phyloP scores from a whole-genome alignment of 1,140 invertebrate species.

The Antheraea mylitta region DNA sequence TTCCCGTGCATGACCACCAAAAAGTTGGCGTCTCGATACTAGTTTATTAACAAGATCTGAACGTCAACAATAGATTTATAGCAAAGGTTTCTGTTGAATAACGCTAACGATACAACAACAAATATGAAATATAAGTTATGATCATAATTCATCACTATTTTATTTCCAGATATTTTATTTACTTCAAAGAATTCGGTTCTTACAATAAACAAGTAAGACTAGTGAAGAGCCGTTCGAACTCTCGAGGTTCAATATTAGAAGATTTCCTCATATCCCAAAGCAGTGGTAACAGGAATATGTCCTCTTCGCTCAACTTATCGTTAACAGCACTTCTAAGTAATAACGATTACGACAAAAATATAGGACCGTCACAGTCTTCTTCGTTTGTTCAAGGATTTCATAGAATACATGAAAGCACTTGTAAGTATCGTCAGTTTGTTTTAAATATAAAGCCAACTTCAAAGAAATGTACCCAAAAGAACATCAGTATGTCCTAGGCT shows the following conservation, averaged over 20 bases:
- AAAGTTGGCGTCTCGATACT: too few species aligned
- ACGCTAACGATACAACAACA: too few species aligned
- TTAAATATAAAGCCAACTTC: too few species aligned
- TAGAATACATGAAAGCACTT: conserved; percentile 60
- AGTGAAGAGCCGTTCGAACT: conserved; percentile 70
- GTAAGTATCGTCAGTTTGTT: conserved; percentile 40
- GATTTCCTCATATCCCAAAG: conserved; percentile 49
- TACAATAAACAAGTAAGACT: conserved; percentile 74
- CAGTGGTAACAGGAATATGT: conserved; percentile 33
- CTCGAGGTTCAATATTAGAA: conserved; percentile 65
- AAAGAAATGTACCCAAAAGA: too few species aligned
- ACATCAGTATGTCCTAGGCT: too few species aligned
- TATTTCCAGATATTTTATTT: conserved; percentile 77
- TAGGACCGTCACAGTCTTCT: conserved; percentile 35
- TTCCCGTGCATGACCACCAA: too few species aligned
- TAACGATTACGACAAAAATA: conserved; percentile 47
- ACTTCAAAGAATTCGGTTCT: conserved; percentile 79
- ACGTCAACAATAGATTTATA: too few species aligned
- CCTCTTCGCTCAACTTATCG: conserved; percentile 49
- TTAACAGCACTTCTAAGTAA: conserved; percentile 42
- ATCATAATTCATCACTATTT: neutral
- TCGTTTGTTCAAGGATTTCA: conserved; percentile 45
- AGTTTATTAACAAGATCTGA: too few species aligned
- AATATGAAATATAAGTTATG: neutral
- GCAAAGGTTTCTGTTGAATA: too few species aligned